A percentile compares a stretch with the other conserved stretches of the same genome.
Conservation (phyloP, 2,888 invertebrate genomes). For the Suillia variegata region DNA sequence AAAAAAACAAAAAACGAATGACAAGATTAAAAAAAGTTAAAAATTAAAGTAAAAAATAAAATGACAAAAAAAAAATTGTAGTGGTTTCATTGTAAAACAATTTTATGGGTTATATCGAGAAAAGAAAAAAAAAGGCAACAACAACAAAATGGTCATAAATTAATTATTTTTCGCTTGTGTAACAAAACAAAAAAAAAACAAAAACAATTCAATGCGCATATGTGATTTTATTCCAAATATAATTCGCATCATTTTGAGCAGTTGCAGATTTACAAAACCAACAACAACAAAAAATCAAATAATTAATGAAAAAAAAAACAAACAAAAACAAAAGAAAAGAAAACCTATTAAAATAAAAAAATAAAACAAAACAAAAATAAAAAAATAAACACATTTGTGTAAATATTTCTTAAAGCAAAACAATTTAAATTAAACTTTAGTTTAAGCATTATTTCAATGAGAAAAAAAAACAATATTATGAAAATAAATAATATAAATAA, state of each 20-base stretch:
- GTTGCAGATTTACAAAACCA: conserved; percentile 36
- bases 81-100: conserved; percentile 55
- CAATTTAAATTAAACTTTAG: conserved; percentile 19
- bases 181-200: too few species aligned
- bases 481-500: conserved; percentile 16
- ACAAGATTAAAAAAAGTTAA: conserved; percentile 13
- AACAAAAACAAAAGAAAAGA: conserved; percentile 14
- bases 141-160: conserved; percentile 30
- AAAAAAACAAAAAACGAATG: conserved; percentile 23
- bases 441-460: conserved; percentile 13
- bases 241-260: conserved; percentile 34
- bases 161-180: conserved; percentile 42
- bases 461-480: conserved; percentile 1
- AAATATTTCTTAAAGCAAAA: conserved; percentile 42
- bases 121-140: conserved; percentile 8
- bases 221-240: conserved; percentile 58
- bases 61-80: conserved; percentile 27
- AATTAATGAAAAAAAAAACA: too few species aligned
- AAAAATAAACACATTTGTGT: conserved; percentile 37
- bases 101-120: conserved; percentile 37
- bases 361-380: conserved; percentile 5
- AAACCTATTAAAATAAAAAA: background rate
- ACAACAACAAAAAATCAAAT: conserved; percentile 12
- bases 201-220: conserved; percentile 45
- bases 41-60: conserved; percentile 21